These are phyloP conservation scores for Parus major DNA, from an alignment of 2,113 vertebrate species.

Conservation along the genomic window DNA sequence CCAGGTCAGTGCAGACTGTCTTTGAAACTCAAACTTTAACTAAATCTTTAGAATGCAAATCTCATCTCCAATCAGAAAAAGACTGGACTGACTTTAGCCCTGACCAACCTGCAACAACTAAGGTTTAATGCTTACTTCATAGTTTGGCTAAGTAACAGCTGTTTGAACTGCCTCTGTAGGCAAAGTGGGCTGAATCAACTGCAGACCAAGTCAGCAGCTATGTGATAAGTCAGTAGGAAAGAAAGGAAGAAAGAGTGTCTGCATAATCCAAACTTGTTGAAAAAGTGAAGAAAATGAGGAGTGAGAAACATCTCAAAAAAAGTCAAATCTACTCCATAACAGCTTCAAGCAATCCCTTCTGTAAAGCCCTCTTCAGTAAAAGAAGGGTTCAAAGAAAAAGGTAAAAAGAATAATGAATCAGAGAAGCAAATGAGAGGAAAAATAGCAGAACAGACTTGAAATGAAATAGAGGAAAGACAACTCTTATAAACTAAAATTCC, in stretches of 20 bases:
- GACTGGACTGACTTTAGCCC: not conserved
- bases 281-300: not conserved
- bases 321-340: not conserved
- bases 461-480: not conserved
- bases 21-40: not conserved
- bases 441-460: not conserved
- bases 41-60: not conserved
- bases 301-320: not conserved
- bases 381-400: not conserved
- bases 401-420: not conserved
- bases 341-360: not conserved
- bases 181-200: fast-evolving
- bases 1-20: not conserved
- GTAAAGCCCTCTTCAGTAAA: not conserved
- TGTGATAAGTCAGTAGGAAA: not conserved
- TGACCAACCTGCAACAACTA: not conserved
- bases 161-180: not conserved
- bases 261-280: not conserved
- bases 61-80: not conserved
- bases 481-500: not conserved
- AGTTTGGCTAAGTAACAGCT: not conserved
- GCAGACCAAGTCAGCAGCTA: not conserved
- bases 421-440: not conserved
- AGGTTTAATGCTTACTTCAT: not conserved
- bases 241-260: not conserved